These are phyloP conservation scores for Serrognathus titanus DNA, from an alignment of 2,888 invertebrate species.

Conservation along the genomic window DNA sequence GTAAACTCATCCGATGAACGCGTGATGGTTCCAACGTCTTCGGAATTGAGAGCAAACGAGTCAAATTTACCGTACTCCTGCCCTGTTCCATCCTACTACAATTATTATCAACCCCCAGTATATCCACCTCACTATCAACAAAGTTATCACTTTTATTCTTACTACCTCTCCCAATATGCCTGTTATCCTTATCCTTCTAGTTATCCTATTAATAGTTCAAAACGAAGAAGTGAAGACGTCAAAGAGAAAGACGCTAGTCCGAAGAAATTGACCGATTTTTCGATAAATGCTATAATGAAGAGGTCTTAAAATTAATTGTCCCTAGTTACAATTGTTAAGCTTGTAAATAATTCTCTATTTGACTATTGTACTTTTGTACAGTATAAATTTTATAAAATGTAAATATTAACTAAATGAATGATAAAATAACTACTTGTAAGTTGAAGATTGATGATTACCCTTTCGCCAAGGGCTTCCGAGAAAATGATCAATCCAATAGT, in stretches of 20 bases:
- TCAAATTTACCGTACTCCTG: not conserved
- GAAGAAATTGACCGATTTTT: constrained; percentile 41
- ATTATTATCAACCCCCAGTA: not conserved
- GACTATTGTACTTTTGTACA: too few relatives aligned
- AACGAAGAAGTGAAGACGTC: constrained; percentile 2
- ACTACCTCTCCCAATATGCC: constrained; percentile 1
- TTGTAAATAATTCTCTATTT: too few relatives aligned
- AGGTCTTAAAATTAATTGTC: constrained; percentile 14
- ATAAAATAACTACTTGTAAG: too few relatives aligned
- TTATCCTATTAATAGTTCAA: not conserved
- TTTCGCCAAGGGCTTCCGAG: too few relatives aligned
- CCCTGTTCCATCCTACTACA: not conserved
- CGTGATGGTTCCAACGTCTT: not conserved
- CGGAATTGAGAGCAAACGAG: not conserved
- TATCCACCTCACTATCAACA: not conserved
- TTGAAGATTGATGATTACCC: too few relatives aligned
- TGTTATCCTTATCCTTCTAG: not conserved
- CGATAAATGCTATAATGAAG: constrained; percentile 39
- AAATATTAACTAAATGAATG: too few relatives aligned
- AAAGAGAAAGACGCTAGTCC: constrained; percentile 18
- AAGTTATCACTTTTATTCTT: not conserved
- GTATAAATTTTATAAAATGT: too few relatives aligned
- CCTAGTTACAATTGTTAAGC: too few relatives aligned
- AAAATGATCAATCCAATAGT: too few relatives aligned
- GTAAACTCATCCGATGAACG: constrained; percentile 4